Conservation (phyloP, 2,113 vertebrate species). For the Periophthalmodon schlosseri region DNA sequence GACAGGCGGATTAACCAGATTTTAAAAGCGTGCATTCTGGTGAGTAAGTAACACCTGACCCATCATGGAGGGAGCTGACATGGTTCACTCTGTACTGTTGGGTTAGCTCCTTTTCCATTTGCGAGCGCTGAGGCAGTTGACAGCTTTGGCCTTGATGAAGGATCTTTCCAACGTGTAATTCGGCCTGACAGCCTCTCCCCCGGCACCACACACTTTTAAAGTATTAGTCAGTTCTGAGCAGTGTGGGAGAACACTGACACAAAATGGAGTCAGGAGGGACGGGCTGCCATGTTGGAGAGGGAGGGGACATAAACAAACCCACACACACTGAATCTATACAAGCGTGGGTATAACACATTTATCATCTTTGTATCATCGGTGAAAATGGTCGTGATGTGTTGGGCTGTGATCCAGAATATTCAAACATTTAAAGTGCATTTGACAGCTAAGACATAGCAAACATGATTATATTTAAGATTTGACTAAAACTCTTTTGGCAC, state of each 20-base stretch:
- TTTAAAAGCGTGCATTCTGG: neutral
- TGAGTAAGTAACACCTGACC: neutral
- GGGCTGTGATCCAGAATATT: too few species aligned
- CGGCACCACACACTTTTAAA: constrained; percentile 57
- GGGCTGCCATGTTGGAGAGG: constrained; percentile 8
- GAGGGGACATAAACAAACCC: neutral
- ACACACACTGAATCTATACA: neutral
- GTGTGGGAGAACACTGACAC: constrained; percentile 58
- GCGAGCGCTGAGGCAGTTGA: constrained; percentile 30
- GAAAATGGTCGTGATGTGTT: too few species aligned
- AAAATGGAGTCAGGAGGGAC: constrained; percentile 26
- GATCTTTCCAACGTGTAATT: constrained; percentile 51
- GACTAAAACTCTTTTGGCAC: too few species aligned
- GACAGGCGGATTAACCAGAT: too few species aligned
- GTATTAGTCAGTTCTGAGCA: constrained; percentile 58
- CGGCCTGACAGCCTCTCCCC: constrained; percentile 56
- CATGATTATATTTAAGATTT: too few species aligned
- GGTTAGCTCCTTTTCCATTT: constrained; percentile 17
- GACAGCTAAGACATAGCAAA: too few species aligned
- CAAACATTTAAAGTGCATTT: too few species aligned
- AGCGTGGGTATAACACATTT: too few species aligned
- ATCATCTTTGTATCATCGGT: too few species aligned
- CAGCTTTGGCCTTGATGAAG: constrained; percentile 51
- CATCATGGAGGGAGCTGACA: neutral
- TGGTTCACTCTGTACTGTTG: neutral